phyloP scores from a whole-genome alignment of 2,797 vertebrate genomes.

The Gila robusta region DNA sequence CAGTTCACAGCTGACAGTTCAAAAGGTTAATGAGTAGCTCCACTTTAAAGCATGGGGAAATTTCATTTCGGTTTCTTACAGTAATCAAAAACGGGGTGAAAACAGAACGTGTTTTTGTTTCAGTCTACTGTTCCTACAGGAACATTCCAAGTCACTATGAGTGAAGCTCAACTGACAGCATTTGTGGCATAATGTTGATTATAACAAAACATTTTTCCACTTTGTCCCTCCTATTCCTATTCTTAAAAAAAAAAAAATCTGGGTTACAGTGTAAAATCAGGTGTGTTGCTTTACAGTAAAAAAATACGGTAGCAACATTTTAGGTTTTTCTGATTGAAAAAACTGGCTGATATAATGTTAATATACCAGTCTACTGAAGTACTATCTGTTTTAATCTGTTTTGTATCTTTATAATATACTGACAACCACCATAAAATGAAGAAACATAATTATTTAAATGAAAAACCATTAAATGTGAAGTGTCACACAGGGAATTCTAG shows the following conservation, averaged over 20 bases:
- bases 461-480: background rate
- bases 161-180: background rate
- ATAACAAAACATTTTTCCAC: background rate
- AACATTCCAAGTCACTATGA: background rate
- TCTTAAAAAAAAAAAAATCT: background rate
- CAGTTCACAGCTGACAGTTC: constrained; percentile 33
- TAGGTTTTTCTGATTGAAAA: background rate
- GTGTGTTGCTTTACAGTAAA: background rate
- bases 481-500: background rate
- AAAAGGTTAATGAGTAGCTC: constrained; percentile 10
- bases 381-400: background rate
- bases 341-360: background rate
- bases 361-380: background rate
- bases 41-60: background rate
- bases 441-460: background rate
- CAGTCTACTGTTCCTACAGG: background rate
- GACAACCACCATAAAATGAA: background rate
- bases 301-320: background rate
- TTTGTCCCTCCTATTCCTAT: background rate
- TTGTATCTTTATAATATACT: background rate
- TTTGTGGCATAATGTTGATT: background rate
- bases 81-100: background rate
- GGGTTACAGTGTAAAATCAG: background rate
- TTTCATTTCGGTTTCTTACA: constrained; percentile 2
- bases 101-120: constrained; percentile 8